A percentile compares a stretch with the other conserved stretches of the same genome.
phyloP scores from a whole-genome alignment of 2,113 vertebrate genomes.

The Morphnarchus princeps region DNA sequence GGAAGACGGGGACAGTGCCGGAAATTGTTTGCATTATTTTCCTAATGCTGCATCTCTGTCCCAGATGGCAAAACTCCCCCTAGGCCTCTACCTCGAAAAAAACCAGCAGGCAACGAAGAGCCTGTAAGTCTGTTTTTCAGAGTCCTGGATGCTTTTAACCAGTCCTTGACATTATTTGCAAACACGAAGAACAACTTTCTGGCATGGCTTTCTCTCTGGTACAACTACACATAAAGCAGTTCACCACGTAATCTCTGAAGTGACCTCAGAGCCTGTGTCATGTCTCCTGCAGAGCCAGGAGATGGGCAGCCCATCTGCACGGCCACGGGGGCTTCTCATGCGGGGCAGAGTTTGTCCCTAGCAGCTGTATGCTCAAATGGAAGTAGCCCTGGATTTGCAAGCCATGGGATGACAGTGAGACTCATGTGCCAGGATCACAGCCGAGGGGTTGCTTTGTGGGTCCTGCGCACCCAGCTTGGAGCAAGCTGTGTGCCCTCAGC shows the following conservation, averaged over 20 bases:
- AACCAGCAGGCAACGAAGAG: not conserved
- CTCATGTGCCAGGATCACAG: not conserved
- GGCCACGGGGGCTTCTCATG: rapidly evolving
- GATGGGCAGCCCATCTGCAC: not conserved
- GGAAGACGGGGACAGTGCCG: not conserved
- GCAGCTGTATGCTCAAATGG: not conserved
- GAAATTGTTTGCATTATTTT: conserved; percentile 8
- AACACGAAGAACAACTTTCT: not conserved
- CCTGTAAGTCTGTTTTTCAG: not conserved
- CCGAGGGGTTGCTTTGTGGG: not conserved
- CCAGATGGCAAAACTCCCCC: not conserved
- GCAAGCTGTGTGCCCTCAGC: not conserved
- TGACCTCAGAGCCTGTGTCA: not conserved
- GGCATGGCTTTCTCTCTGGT: not conserved
- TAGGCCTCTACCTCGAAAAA: not conserved
- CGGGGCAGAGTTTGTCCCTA: not conserved
- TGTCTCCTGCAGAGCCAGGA: not conserved
- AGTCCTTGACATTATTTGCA: not conserved
- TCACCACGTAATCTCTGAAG: not conserved
- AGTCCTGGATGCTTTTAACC: not conserved
- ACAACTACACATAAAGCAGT: not conserved
- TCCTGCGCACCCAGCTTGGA: rapidly evolving
- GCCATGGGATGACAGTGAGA: not conserved
- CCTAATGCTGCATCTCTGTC: not conserved
- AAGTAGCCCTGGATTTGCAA: not conserved